Percentiles rank a stretch among this genome's conserved stretches.
Evolutionary conservation across 2,113 vertebrate genomes (phyloP).

Genomic region (Gila orcuttii): DNA sequence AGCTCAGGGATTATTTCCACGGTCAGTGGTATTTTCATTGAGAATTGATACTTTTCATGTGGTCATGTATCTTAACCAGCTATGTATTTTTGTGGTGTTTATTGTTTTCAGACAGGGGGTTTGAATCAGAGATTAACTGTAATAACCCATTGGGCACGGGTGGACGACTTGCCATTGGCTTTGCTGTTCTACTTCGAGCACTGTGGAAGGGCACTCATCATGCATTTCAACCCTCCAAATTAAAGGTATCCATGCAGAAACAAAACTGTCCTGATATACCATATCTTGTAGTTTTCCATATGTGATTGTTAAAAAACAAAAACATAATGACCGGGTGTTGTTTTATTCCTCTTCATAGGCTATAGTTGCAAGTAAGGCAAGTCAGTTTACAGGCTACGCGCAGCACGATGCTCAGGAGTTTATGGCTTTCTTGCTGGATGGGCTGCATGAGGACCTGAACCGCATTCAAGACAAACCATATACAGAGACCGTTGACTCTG

Average conservation of each 20-base stretch:
- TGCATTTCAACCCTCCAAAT: conserved; percentile 95
- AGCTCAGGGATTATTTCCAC: conserved; percentile 96
- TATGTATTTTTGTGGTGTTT: background rate
- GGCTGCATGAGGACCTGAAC: conserved; percentile 97
- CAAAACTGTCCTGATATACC: background rate
- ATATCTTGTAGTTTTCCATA: background rate
- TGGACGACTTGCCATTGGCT: conserved; percentile 91
- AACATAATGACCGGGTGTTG: background rate
- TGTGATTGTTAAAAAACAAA: background rate
- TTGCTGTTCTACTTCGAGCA: conserved; percentile 90
- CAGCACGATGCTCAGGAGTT: conserved; percentile 99
- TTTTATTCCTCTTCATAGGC: conserved; percentile 73
- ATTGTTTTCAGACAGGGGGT: conserved; percentile 83
- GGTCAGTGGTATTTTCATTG: conserved; percentile 76
- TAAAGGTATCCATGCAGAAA: conserved; percentile 83
- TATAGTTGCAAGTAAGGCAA: conserved; percentile 96
- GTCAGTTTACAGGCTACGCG: conserved; percentile 97
- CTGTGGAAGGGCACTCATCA: conserved; percentile 98
- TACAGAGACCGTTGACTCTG: conserved; percentile 94
- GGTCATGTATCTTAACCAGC: background rate
- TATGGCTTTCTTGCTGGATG: conserved; percentile 97
- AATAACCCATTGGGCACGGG: conserved; percentile 94
- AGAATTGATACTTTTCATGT: background rate
- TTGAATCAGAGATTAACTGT: conserved; percentile 95
- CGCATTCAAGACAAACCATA: conserved; percentile 98